These are phyloP conservation scores for Drosophila nr. perissopoda DNA, from an alignment of 2,888 invertebrate species.

Conservation along the genomic window DNA sequence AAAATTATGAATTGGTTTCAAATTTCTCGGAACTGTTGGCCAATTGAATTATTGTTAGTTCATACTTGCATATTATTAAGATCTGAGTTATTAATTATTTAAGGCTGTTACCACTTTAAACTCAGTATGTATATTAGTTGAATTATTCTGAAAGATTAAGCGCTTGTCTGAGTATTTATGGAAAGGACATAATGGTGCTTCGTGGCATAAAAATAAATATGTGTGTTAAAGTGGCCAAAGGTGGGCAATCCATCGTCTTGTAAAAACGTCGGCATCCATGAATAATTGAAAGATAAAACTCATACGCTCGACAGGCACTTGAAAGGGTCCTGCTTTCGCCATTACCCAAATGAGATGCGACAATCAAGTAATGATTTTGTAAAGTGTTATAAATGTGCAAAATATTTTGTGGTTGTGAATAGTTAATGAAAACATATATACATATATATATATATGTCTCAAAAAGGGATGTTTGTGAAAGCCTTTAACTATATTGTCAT, in stretches of 20 bases:
- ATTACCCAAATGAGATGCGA: conserved; percentile 11
- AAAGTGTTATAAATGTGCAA: conserved; percentile 9
- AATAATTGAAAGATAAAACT: conserved; percentile 29
- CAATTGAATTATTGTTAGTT: background rate
- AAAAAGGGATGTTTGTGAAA: background rate
- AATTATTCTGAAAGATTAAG: background rate
- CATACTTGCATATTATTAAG: background rate
- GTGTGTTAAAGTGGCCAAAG: background rate
- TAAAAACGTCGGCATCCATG: conserved; percentile 14
- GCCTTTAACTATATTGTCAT: background rate
- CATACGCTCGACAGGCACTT: conserved; percentile 18
- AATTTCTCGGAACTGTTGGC: background rate
- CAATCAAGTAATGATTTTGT: conserved; percentile 37
- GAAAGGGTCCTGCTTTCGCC: conserved; percentile 1
- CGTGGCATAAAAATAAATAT: conserved; percentile 2
- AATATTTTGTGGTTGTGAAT: conserved; percentile 20
- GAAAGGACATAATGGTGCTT: background rate
- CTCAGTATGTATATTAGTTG: background rate
- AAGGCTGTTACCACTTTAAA: background rate
- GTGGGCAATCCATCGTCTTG: conserved; percentile 6
- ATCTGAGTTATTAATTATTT: background rate
- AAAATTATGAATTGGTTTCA: background rate
- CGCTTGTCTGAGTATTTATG: conserved; percentile 39
- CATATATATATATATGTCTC: background rate
- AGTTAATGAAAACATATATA: background rate